A percentile compares a stretch with the other conserved stretches of the same genome.
Evolutionary conservation across 2,888 invertebrate genomes (phyloP).

Genomic region (Hirtodrosophila alboralis): DNA sequence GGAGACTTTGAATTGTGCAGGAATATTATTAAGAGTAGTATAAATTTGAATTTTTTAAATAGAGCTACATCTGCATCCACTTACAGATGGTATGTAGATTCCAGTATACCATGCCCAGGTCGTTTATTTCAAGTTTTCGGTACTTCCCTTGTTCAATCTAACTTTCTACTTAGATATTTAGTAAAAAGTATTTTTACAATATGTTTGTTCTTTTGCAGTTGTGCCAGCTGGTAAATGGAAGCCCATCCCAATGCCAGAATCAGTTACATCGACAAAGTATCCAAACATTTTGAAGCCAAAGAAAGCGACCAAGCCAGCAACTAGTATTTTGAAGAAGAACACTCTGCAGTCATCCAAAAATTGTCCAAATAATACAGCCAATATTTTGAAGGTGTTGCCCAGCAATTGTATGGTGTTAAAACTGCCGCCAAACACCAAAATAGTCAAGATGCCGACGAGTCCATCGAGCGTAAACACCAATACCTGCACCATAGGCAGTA

Average conservation of each 20-base stretch:
- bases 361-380: constrained; percentile 17
- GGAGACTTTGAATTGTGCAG: too few species aligned
- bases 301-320: constrained; percentile 1
- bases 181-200: too few species aligned
- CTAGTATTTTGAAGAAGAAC: constrained; percentile 2
- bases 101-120: too few species aligned
- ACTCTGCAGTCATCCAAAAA: constrained; percentile 1
- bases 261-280: constrained; percentile 3
- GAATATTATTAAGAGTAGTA: too few species aligned
- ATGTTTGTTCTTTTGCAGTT: constrained; percentile 12
- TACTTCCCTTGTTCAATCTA: too few species aligned
- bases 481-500: constrained; percentile 21
- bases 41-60: too few species aligned
- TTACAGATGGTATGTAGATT: too few species aligned
- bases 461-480: constrained; percentile 1
- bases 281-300: constrained; percentile 23
- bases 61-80: too few species aligned
- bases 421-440: constrained; percentile 57
- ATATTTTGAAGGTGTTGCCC: constrained; percentile 56
- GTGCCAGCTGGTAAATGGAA: constrained; percentile 14
- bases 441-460: constrained; percentile 40
- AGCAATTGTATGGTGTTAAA: constrained; percentile 58
- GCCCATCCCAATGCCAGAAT: not conserved
- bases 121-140: too few species aligned
- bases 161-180: too few species aligned